Conservation (phyloP, 2,888 invertebrate genomes). For the Acleris laterana region DNA sequence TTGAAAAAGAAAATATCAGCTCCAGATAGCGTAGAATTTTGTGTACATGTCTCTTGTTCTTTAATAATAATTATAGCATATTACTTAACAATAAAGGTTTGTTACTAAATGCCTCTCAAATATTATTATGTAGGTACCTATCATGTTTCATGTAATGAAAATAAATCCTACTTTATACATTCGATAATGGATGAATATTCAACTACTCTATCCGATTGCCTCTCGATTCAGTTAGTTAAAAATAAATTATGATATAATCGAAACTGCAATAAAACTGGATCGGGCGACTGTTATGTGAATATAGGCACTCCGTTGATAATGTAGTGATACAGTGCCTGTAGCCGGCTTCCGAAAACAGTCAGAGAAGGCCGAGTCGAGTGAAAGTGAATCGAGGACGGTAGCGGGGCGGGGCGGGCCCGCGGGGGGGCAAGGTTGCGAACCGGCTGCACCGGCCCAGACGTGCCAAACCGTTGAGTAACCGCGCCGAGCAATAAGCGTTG, state of each 20-base stretch:
- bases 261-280: slow-evolving; percentile 4
- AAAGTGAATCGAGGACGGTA: slow-evolving; percentile 66
- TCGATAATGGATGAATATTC: too few relatives aligned
- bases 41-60: too few relatives aligned
- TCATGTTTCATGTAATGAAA: too few relatives aligned
- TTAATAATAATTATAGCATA: too few relatives aligned
- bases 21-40: too few relatives aligned
- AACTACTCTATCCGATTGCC: too few relatives aligned
- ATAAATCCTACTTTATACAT: too few relatives aligned
- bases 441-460: slow-evolving; percentile 69
- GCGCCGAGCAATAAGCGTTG: slow-evolving; percentile 69
- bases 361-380: slow-evolving; percentile 61
- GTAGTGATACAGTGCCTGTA: slow-evolving; percentile 39
- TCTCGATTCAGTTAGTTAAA: too few relatives aligned
- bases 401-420: slow-evolving; percentile 43
- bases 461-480: slow-evolving; percentile 78
- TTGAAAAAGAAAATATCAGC: too few relatives aligned
- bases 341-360: slow-evolving; percentile 57
- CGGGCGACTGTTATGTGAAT: slow-evolving; percentile 1
- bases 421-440: slow-evolving; percentile 76
- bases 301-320: slow-evolving; percentile 21
- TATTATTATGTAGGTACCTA: too few relatives aligned
- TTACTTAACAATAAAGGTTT: too few relatives aligned
- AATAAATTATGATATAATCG: neutral
- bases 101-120: too few relatives aligned